A percentile compares a stretch with the other conserved stretches of the same genome.
Conservation (phyloP, 2,797 vertebrate genomes). For the Amazonetta brasiliensis region DNA sequence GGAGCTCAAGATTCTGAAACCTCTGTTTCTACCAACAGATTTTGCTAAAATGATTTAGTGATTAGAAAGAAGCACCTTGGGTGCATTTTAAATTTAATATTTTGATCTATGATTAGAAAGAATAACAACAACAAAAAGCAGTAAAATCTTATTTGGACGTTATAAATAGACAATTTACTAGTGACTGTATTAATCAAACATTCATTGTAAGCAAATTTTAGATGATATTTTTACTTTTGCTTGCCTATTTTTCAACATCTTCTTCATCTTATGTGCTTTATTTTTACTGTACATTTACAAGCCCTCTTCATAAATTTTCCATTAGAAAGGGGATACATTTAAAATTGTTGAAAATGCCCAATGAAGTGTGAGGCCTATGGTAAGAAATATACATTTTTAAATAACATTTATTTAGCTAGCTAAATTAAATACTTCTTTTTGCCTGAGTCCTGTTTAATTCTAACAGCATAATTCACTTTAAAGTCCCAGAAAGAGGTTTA, state of each 20-base stretch:
- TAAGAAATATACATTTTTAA: background rate
- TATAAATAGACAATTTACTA: constrained; percentile 15
- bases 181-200: constrained; percentile 10
- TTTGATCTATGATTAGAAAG: constrained; percentile 21
- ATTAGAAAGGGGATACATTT: background rate
- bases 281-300: background rate
- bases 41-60: constrained; percentile 60
- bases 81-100: constrained; percentile 9
- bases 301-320: background rate
- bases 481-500: background rate
- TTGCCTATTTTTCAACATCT: background rate
- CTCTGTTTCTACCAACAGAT: constrained; percentile 36
- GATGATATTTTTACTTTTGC: background rate
- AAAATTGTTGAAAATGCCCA: background rate
- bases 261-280: background rate
- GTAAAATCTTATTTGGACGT: background rate
- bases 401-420: background rate
- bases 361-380: background rate
- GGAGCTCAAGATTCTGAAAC: constrained; percentile 56
- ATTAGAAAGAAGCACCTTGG: constrained; percentile 4
- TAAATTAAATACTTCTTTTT: background rate
- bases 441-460: background rate
- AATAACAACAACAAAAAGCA: background rate
- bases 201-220: background rate
- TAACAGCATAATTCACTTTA: background rate